phyloP scores from a whole-genome alignment of 2,888 invertebrate species.

The Pristionchus mayeri region DNA sequence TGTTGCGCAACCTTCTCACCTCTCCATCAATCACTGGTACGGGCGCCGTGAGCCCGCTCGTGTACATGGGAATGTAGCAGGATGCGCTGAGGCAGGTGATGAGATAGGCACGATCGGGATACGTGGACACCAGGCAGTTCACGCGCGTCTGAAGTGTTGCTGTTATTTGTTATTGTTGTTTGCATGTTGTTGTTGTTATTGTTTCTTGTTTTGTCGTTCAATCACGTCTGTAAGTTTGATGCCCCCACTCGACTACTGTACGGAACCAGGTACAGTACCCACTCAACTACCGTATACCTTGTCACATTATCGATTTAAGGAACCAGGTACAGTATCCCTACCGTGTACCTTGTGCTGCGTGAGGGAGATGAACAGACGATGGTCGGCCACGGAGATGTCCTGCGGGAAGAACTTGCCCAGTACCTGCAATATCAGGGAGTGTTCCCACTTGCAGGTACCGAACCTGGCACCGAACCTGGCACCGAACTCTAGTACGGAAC shows the following conservation, averaged over 20 bases:
- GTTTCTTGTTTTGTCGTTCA: neutral
- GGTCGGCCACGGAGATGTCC: conserved; percentile 60
- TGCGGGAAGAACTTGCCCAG: conserved; percentile 64
- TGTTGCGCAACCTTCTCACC: conserved; percentile 66
- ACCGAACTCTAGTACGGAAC: neutral
- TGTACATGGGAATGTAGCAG: conserved; percentile 93
- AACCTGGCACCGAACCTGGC: neutral
- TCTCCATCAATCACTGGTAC: conserved; percentile 84
- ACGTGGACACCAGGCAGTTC: conserved; percentile 66
- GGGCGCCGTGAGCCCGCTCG: conserved; percentile 83
- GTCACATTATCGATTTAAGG: neutral
- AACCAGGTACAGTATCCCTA: neutral
- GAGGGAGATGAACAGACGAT: conserved; percentile 65
- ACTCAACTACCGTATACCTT: neutral
- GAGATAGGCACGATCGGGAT: conserved; percentile 66
- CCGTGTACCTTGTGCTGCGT: conserved; percentile 57
- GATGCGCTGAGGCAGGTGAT: conserved; percentile 80
- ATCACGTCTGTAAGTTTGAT: too few species aligned
- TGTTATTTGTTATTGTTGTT: too few species aligned
- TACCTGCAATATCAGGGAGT: conserved; percentile 33
- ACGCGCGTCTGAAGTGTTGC: conserved; percentile 58
- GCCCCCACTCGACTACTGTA: neutral
- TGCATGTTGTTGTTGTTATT: too few species aligned
- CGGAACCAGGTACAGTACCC: neutral
- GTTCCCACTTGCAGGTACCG: neutral